Evolutionary conservation across 37 sponge, comb jelly and placozoan species (phyloP).

Genomic region (Cliona cf. orientalis): DNA sequence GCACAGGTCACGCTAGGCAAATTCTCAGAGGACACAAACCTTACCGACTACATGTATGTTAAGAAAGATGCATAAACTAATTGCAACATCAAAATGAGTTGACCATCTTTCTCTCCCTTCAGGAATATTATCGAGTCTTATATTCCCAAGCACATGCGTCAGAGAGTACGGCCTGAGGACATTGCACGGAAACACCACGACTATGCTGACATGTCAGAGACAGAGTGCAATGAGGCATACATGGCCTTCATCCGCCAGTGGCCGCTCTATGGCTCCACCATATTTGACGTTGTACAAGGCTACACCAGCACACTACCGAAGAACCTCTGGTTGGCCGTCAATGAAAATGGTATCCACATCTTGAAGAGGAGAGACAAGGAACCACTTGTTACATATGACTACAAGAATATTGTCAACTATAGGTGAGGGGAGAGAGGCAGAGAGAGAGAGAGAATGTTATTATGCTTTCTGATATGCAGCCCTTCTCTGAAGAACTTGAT

Average conservation of each 20-base stretch:
- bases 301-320: slow-evolving; percentile 94
- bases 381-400: slow-evolving; percentile 91
- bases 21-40: slow-evolving; percentile 54
- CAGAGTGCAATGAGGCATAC: slow-evolving; percentile 81
- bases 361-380: slow-evolving; percentile 93
- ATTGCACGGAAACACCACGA: slow-evolving; percentile 78
- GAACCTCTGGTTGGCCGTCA: slow-evolving; percentile 96
- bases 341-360: slow-evolving; percentile 88
- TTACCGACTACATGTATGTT: slow-evolving; percentile 73
- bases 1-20: slow-evolving; percentile 86
- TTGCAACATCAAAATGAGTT: neutral
- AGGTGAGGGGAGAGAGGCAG: slow-evolving; percentile 46
- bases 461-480: slow-evolving; percentile 33
- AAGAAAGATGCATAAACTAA: neutral
- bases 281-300: slow-evolving; percentile 93
- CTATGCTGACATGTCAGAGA: slow-evolving; percentile 56
- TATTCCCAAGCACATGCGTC: slow-evolving; percentile 87
- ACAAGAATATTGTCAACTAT: slow-evolving; percentile 94
- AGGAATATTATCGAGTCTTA: slow-evolving; percentile 79
- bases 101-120: neutral
- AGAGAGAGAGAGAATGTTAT: neutral
- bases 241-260: slow-evolving; percentile 87
- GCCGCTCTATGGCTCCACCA: slow-evolving; percentile 93
- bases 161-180: slow-evolving; percentile 75
- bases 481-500: slow-evolving; percentile 96